Base-by-base conservation (phyloP, 2,113 vertebrate species). In the Semicossyphus pulcher region DNA sequence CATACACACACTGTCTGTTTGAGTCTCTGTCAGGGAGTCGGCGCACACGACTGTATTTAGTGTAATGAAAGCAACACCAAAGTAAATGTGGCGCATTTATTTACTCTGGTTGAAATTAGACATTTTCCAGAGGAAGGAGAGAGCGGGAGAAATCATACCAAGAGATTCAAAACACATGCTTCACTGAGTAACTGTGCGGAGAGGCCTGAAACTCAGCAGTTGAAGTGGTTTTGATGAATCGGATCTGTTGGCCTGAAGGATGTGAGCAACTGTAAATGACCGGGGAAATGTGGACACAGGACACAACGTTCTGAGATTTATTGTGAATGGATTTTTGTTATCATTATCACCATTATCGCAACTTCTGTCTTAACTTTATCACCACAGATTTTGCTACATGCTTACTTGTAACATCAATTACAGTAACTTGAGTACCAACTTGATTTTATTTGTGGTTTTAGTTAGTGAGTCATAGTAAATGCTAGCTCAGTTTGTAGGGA, bases 91-190 rank as follows among this genome's bases (percentile, higher is more conserved):
- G 63, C n/a, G 41, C 73, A 72, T 79, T 68, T 83, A 58, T 83
- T 83, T 79, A 83, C 65, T 77, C 39, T 20, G 51, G 67, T 54
- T 52, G 69, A 75, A 83, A 76, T 84, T 49, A 84, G 73, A 88
- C 67, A 71, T 85, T 89, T 88, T 84, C 84, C 80, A 86, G 79
- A 86, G 66, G 66, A 79, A 84, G 65, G 39, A 88, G 76, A 72
- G 51, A 77, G 48, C 26, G 6, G 36, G 32, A 78, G 56, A 79
- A 80, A 76, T 72, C 59, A 80, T 41, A 74, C 18, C 3, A 18
- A 64, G 11, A 74, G 77, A 91, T 88, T 78, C 48, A 72, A 88
- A 90, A 89, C 88, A 91, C 85, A 70, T 89, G 85, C 32, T 75
- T 28, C 6, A 5, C 32, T 15, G 34, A 63, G 64, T 2, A 9